Conservation (phyloP, 2,797 vertebrate genomes). For the Erpetoichthys calabaricus region DNA sequence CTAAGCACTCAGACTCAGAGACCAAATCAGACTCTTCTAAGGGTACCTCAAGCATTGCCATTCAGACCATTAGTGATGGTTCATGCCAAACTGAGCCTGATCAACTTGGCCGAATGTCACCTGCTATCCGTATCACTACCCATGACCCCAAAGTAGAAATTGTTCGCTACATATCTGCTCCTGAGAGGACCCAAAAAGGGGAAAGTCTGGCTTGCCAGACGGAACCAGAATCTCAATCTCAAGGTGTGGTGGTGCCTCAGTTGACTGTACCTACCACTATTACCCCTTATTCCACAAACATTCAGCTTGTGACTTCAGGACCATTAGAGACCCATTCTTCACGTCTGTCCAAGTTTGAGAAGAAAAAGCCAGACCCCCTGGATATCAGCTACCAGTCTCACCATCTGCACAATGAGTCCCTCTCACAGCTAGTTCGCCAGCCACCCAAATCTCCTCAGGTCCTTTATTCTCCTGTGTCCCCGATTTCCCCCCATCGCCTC, state of each 20-base stretch:
- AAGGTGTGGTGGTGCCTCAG: slow-evolving; percentile 72
- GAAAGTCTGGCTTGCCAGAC: slow-evolving; percentile 97
- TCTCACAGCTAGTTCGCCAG: slow-evolving; percentile 76
- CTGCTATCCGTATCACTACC: slow-evolving; percentile 87
- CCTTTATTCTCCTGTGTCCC: slow-evolving; percentile 91
- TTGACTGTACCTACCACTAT: slow-evolving; percentile 79
- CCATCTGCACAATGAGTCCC: slow-evolving; percentile 74
- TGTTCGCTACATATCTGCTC: slow-evolving; percentile 87
- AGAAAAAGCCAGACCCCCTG: slow-evolving; percentile 89
- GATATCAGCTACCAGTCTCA: slow-evolving; percentile 89
- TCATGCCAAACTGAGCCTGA: slow-evolving; percentile 92
- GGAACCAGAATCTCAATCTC: slow-evolving; percentile 76
- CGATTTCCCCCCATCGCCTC: slow-evolving; percentile 87
- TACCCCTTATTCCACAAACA: slow-evolving; percentile 79
- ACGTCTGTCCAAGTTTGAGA: slow-evolving; percentile 75
- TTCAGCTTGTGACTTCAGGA: slow-evolving; percentile 76
- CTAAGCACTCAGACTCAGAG: slow-evolving; percentile 75
- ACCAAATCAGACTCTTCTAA: slow-evolving; percentile 61
- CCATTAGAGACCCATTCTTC: slow-evolving; percentile 47
- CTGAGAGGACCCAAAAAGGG: slow-evolving; percentile 84
- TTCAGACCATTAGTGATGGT: slow-evolving; percentile 90
- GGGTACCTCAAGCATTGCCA: slow-evolving; percentile 73
- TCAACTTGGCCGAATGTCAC: slow-evolving; percentile 74
- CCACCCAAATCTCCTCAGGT: slow-evolving; percentile 96
- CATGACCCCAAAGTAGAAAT: slow-evolving; percentile 88